phyloP scores from a whole-genome alignment of 2,888 invertebrate genomes.

The Drosophila melanocephala region DNA sequence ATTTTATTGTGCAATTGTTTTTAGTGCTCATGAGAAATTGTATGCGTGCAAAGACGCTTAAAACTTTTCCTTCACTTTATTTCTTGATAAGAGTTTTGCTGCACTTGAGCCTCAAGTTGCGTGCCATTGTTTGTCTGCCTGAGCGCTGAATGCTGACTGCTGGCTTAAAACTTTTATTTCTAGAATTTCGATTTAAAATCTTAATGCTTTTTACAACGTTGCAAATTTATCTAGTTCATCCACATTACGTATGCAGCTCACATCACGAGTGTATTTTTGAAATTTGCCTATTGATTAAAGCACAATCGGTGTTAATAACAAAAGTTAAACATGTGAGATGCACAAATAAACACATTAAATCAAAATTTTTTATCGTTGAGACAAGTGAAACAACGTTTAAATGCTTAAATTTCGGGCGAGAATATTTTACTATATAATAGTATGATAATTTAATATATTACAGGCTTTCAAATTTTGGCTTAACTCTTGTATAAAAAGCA shows the following conservation, averaged over 20 bases:
- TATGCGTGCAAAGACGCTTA: conserved; percentile 78
- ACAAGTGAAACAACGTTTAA: neutral
- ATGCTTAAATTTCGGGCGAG: neutral
- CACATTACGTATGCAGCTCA: neutral
- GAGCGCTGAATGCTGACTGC: conserved; percentile 39
- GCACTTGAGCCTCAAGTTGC: conserved; percentile 67
- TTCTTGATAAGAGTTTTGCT: conserved; percentile 71
- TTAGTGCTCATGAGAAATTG: conserved; percentile 77
- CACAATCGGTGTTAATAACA: conserved; percentile 7
- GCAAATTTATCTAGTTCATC: conserved; percentile 4
- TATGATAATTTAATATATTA: neutral
- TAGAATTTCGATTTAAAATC: conserved; percentile 58
- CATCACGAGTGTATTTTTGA: conserved; percentile 14
- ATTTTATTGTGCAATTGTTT: conserved; percentile 78
- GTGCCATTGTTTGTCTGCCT: conserved; percentile 54
- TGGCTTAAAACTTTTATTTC: conserved; percentile 62
- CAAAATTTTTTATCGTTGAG: neutral
- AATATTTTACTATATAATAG: neutral
- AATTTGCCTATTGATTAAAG: conserved; percentile 13
- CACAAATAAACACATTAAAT: neutral
- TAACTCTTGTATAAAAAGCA: neutral
- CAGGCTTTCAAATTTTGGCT: neutral
- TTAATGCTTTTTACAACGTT: conserved; percentile 33
- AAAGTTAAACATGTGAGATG: conserved; percentile 1
- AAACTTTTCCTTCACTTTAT: conserved; percentile 67